Evolutionary conservation across 2,888 invertebrate species (phyloP), one percentile per base, ranked within the genome.

Genomic region (Sinhomidia bicolor): DNA sequence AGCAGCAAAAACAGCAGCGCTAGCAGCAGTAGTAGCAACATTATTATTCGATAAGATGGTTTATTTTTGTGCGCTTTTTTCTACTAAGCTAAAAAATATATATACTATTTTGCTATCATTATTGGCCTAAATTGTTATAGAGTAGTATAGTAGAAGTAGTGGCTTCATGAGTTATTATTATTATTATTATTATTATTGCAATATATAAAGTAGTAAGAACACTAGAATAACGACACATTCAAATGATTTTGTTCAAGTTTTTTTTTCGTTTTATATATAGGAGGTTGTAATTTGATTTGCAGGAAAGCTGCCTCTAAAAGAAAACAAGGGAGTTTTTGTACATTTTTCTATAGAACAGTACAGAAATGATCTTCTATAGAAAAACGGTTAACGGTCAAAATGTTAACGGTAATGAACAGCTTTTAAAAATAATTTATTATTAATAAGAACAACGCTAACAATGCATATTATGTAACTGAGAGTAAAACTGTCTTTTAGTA

Each of bases 211-310:
- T n/a, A 60, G 10, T 60, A 23, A 14, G 14, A 60, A 23, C 1
- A 6, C 4, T 10, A 23, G 1, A 26, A 0, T 60, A 60, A 60
- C 14, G 60, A n/a, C n/a, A n/a, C 60, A 60, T 60, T 60, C 60
- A 60, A 60, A 60, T 51, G 14, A 44, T 44, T 44, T 44, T 44
- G 6, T 60, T 60, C 60, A 60, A 60, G 10, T 60, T 60, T 60
- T 14, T 60, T 17, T 14, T 60, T 26, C 23, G 9, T 7, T 23
- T 23, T 60, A 0, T 60, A 20, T n/a, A n/a, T n/a, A n/a, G n/a
- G n/a, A n/a, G n/a, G n/a, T n/a, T n/a, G n/a, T n/a, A n/a, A n/a
- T n/a, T n/a, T n/a, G n/a, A n/a, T n/a, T 54, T 17, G 54, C 54
- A 54, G 17, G 5, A 17, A 54, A 54, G 54, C 54, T 54, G 54